A percentile compares a stretch with the other conserved stretches of the same genome.
These are phyloP conservation scores for Emydura subglobosa DNA, from an alignment of 2,113 vertebrate genomes.

Conservation along the genomic window DNA sequence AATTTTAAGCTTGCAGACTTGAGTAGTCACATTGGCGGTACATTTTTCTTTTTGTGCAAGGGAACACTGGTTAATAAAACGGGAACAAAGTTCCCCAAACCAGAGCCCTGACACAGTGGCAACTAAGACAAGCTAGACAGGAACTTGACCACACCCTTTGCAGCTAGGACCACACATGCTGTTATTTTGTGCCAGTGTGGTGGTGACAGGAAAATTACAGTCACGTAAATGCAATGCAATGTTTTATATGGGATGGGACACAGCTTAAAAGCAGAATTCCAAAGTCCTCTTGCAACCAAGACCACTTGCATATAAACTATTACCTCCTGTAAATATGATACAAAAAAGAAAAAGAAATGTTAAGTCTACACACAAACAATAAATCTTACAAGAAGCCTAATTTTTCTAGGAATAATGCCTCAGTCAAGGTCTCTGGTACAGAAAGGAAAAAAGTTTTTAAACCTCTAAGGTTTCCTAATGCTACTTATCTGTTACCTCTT, in stretches of 20 bases:
- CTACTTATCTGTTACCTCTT: background rate
- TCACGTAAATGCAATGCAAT: rapidly evolving
- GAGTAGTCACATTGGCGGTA: rapidly evolving
- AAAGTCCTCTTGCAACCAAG: background rate
- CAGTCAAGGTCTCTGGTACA: background rate
- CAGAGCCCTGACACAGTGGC: background rate
- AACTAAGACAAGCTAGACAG: background rate
- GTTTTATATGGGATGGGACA: rapidly evolving
- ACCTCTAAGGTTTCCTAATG: background rate
- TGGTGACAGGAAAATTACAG: background rate
- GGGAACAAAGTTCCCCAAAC: background rate
- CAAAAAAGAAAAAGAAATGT: background rate
- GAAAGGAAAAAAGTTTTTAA: background rate
- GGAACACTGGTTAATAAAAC: background rate
- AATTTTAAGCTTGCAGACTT: background rate
- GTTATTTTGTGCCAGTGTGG: no score
- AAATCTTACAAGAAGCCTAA: background rate
- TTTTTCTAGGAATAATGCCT: background rate
- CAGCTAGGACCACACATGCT: background rate
- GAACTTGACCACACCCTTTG: background rate
- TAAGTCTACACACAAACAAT: background rate
- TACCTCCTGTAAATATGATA: background rate
- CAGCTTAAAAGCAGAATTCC: background rate
- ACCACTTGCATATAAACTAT: background rate
- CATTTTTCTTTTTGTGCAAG: background rate